Evolutionary conservation across 2,888 invertebrate species (phyloP).

Genomic region (Stratiomys singularior): DNA sequence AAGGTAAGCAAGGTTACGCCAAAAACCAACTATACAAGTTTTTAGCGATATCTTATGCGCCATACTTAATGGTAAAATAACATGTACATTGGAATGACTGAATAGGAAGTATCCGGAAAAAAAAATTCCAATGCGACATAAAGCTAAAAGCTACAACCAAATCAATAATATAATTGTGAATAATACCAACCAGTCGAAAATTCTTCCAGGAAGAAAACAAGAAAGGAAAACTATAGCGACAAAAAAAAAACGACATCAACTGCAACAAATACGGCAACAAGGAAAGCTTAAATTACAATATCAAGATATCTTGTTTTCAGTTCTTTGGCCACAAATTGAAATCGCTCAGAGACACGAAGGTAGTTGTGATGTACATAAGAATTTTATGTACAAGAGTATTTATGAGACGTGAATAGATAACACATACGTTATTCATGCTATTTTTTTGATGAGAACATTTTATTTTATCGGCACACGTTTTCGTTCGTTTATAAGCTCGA

Average conservation of each 20-base stretch:
- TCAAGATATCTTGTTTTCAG: constrained; percentile 31
- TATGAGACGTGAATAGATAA: background rate
- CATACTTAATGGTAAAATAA: constrained; percentile 34
- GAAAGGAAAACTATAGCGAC: background rate
- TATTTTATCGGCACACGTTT: background rate
- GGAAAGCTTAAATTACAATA: constrained; percentile 15
- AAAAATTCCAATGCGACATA: background rate
- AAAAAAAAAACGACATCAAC: too few relatives aligned
- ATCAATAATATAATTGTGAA: background rate
- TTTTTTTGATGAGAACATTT: background rate
- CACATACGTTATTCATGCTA: background rate
- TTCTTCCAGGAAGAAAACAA: background rate
- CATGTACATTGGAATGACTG: constrained; percentile 1
- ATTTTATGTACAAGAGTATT: background rate
- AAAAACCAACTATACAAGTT: constrained; percentile 24
- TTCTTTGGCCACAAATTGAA: constrained; percentile 4
- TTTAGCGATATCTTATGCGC: constrained; percentile 22
- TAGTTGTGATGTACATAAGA: background rate
- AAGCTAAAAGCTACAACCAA: background rate
- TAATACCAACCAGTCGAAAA: background rate
- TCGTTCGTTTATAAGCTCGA: background rate
- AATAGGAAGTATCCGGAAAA: too few relatives aligned
- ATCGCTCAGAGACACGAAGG: constrained; percentile 37
- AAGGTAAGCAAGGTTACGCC: constrained; percentile 21
- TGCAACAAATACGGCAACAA: background rate